A percentile compares a stretch with the other conserved stretches of the same genome.
Conservation (phyloP, 2,888 invertebrate genomes). For the Leucoptera coffeella region DNA sequence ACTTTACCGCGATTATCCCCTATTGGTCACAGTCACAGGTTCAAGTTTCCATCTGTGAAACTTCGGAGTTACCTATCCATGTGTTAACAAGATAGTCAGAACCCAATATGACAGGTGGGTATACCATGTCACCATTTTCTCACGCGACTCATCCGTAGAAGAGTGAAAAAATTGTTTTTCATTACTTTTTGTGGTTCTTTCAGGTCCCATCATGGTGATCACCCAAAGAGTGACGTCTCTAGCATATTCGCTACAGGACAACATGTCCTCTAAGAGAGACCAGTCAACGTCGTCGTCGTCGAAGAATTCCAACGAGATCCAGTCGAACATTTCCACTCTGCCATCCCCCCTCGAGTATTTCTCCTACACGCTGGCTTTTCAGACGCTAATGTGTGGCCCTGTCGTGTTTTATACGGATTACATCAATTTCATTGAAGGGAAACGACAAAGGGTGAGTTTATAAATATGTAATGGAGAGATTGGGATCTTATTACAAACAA, state of each 20-base stretch:
- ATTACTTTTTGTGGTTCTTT: no score
- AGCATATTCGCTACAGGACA: constrained; percentile 90
- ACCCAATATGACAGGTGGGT: no score
- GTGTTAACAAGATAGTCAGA: no score
- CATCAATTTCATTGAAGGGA: constrained; percentile 76
- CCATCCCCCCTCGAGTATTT: constrained; percentile 84
- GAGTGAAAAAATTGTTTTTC: no score
- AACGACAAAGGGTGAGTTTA: constrained; percentile 18
- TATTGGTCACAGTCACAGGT: no score
- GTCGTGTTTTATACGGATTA: constrained; percentile 92
- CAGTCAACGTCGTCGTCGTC: constrained; percentile 7
- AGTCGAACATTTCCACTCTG: constrained; percentile 8
- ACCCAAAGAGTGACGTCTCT: constrained; percentile 92
- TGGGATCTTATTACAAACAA: no score
- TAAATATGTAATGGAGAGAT: no score
- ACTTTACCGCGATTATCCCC: no score
- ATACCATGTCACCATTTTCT: no score
- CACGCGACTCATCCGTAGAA: no score
- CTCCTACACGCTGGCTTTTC: constrained; percentile 88
- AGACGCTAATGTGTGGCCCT: constrained; percentile 92
- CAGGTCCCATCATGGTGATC: constrained; percentile 94
- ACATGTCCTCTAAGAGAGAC: constrained; percentile 34
- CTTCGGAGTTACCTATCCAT: no score
- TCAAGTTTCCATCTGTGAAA: no score
- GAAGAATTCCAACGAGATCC: constrained; percentile 6